A percentile compares a stretch with the other conserved stretches of the same genome.
Conservation (phyloP, 2,113 vertebrate genomes). For the Coregonus clupeaformis region DNA sequence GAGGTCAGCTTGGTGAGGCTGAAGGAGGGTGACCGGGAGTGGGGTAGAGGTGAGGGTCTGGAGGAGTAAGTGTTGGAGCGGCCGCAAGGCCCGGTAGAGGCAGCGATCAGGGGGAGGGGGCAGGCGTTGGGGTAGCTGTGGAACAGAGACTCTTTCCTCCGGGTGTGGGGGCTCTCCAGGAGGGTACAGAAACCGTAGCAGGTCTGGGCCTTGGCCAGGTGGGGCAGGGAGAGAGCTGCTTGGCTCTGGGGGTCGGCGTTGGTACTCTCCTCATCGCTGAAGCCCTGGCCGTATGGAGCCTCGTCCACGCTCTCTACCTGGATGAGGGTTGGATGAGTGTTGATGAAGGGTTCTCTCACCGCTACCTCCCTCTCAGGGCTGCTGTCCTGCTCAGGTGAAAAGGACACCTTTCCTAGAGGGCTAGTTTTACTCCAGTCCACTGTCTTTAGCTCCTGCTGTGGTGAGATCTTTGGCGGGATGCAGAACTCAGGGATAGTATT, state of each 20-base stretch:
- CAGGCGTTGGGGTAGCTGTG: conserved; percentile 55
- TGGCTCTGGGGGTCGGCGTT: conserved; percentile 77
- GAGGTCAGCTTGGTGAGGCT: conserved; percentile 50
- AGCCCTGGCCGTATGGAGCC: not conserved
- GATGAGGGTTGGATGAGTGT: conserved; percentile 63
- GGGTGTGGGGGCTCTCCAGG: conserved; percentile 79
- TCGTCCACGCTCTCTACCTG: conserved; percentile 78
- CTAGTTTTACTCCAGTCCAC: conserved; percentile 26
- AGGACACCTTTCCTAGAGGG: conserved; percentile 8
- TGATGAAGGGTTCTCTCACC: conserved; percentile 10
- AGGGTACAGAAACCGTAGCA: conserved; percentile 77
- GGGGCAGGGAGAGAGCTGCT: conserved; percentile 77
- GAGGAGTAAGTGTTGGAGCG: conserved; percentile 57
- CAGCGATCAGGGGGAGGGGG: conserved; percentile 39
- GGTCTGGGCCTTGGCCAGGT: conserved; percentile 74
- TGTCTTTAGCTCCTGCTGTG: conserved; percentile 28
- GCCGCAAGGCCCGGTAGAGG: conserved; percentile 37
- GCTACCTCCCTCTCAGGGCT: conserved; percentile 28
- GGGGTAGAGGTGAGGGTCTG: conserved; percentile 32
- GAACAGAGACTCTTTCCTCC: conserved; percentile 81
- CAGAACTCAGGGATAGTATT: conserved; percentile 62
- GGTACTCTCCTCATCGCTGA: conserved; percentile 66
- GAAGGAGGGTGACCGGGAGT: conserved; percentile 44
- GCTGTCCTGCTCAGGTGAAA: conserved; percentile 6
- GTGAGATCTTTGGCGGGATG: conserved; percentile 55